These are phyloP conservation scores for Cecidostiba fungosa DNA, from an alignment of 2,888 invertebrate genomes.

Conservation along the genomic window DNA sequence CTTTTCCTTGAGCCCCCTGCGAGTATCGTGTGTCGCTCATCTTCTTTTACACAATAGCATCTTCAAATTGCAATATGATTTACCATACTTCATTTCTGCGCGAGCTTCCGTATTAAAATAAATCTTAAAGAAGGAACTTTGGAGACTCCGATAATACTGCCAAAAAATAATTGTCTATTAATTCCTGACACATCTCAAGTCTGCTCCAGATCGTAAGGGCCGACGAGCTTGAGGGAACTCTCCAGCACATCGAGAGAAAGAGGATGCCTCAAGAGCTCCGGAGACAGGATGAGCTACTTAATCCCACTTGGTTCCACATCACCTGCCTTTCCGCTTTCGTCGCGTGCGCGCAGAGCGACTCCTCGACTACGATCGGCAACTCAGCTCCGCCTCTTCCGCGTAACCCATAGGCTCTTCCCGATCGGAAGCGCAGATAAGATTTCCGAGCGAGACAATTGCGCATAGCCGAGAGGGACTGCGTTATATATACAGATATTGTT, in stretches of 20 bases:
- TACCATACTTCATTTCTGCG: neutral
- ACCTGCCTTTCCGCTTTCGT: constrained; percentile 60
- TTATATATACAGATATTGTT: neutral
- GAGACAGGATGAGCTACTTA: constrained; percentile 63
- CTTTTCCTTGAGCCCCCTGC: constrained; percentile 49
- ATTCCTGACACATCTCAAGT: neutral
- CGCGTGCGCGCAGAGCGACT: constrained; percentile 8
- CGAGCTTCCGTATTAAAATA: neutral
- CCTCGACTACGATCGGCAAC: neutral
- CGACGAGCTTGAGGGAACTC: constrained; percentile 29
- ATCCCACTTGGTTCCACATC: constrained; percentile 65
- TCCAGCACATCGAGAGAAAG: neutral
- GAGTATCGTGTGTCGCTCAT: constrained; percentile 69
- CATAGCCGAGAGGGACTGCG: neutral
- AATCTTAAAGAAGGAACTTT: no score
- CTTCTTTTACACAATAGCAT: neutral
- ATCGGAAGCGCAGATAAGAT: constrained; percentile 70
- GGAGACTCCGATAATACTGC: no score
- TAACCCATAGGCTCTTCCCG: constrained; percentile 43
- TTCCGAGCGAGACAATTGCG: constrained; percentile 64
- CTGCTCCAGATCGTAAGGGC: constrained; percentile 66
- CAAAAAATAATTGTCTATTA: no score
- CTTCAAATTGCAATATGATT: constrained; percentile 41
- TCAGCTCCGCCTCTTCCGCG: constrained; percentile 10
- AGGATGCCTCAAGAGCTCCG: constrained; percentile 18